Evolutionary conservation across 2,888 invertebrate species (phyloP).

Genomic region (Tipula vernalis): DNA sequence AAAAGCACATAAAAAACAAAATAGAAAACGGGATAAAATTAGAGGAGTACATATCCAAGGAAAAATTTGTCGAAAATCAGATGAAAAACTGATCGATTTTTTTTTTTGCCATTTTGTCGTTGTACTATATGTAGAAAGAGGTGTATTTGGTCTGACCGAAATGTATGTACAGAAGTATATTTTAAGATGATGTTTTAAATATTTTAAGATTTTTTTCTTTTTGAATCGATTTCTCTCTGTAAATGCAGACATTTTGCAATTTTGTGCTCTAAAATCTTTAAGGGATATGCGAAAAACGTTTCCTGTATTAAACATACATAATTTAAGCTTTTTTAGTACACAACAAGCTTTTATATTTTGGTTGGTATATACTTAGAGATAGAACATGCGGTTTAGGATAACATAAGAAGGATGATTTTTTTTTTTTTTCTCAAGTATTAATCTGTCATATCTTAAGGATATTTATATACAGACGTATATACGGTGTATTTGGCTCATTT

Average conservation of each 20-base stretch:
- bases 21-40: not conserved
- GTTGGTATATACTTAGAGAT: not conserved
- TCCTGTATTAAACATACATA: not conserved
- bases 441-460: not conserved
- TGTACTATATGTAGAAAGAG: not conserved
- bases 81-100: not conserved
- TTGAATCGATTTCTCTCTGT: not conserved
- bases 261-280: not conserved
- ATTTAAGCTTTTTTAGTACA: not conserved
- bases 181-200: not conserved
- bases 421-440: not conserved
- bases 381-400: not conserved
- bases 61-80: not conserved
- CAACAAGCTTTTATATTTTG: not conserved
- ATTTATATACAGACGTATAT: not conserved
- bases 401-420: not conserved
- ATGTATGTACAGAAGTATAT: not conserved
- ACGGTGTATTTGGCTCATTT: not conserved
- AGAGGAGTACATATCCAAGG: not conserved
- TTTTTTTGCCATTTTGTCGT: not conserved
- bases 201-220: not conserved
- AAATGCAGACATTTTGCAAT: not conserved
- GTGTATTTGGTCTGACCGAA: not conserved
- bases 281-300: not conserved
- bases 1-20: not conserved